A percentile compares a stretch with the other conserved stretches of the same genome.
Conservation (phyloP, 2,888 invertebrate species). For the Lasioglossum zephyrum region DNA sequence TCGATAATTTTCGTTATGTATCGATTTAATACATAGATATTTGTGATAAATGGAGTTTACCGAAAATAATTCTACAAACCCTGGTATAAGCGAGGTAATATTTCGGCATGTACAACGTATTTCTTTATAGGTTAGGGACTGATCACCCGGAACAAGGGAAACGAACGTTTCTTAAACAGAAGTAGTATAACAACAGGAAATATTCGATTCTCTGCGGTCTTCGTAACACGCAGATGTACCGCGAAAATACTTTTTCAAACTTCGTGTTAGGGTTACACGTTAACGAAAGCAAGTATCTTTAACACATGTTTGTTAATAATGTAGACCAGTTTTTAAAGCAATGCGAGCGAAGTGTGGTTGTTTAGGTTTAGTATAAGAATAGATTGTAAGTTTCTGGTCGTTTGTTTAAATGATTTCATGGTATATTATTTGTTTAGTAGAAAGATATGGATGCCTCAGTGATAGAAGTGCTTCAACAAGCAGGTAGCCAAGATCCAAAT, state of each 20-base stretch:
- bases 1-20: conserved; percentile 71
- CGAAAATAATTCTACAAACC: conserved; percentile 65
- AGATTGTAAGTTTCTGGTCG: conserved; percentile 10
- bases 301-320: conserved; percentile 59
- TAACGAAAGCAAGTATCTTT: conserved; percentile 4
- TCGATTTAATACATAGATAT: conserved; percentile 72
- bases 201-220: conserved; percentile 21
- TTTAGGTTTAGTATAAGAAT: neutral
- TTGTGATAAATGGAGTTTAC: conserved; percentile 72
- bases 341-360: conserved; percentile 7
- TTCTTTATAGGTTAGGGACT: conserved; percentile 73
- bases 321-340: neutral
- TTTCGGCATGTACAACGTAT: conserved; percentile 51
- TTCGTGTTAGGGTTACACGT: conserved; percentile 3
- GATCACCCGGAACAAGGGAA: conserved; percentile 57
- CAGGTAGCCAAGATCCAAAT: conserved; percentile 93
- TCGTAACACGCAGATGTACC: neutral
- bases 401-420: neutral
- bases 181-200: conserved; percentile 60
- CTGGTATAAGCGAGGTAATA: conserved; percentile 73
- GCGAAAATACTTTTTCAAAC: neutral
- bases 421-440: conserved; percentile 32
- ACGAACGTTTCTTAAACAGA: conserved; percentile 52
- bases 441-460: conserved; percentile 87
- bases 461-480: conserved; percentile 91